Conservation (phyloP, 2,888 invertebrate genomes). For the Anarsia innoxiella region DNA sequence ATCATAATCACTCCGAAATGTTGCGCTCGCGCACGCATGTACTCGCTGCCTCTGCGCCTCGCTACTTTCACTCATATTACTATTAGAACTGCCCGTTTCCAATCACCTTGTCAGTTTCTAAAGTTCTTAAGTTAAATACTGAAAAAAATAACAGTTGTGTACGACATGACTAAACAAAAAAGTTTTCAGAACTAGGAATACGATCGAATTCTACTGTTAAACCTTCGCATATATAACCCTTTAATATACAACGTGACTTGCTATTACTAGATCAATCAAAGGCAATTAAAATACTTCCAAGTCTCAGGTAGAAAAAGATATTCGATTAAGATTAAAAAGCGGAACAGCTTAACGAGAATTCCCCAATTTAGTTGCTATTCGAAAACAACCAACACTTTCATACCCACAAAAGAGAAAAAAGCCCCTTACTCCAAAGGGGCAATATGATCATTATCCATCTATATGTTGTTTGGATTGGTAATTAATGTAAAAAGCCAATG, state of each 20-base stretch:
- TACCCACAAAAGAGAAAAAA: too few species aligned
- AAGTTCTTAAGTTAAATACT: too few species aligned
- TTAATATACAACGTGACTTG: conserved; percentile 3
- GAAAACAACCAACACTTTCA: too few species aligned
- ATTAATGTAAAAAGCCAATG: too few species aligned
- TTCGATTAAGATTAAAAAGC: conserved; percentile 5
- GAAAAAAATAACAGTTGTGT: too few species aligned
- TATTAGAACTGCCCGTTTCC: not conserved
- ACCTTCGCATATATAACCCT: not conserved
- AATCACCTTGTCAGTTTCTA: too few species aligned
- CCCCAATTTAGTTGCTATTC: not conserved
- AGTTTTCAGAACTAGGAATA: too few species aligned
- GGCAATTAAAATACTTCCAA: conserved; percentile 8
- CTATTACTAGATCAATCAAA: conserved; percentile 1
- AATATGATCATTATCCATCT: too few species aligned
- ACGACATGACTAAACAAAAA: too few species aligned
- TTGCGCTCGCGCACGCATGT: conserved; percentile 24
- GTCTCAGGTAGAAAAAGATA: conserved; percentile 5
- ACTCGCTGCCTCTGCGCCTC: conserved; percentile 18
- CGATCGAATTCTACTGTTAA: not conserved
- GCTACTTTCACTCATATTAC: conserved; percentile 29
- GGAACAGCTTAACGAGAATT: not conserved
- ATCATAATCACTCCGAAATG: conserved; percentile 35
- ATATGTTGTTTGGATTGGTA: too few species aligned
- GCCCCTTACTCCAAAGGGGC: too few species aligned